phyloP scores from a whole-genome alignment of 2,113 vertebrate species.

The Epinephelus cyanopodus region DNA sequence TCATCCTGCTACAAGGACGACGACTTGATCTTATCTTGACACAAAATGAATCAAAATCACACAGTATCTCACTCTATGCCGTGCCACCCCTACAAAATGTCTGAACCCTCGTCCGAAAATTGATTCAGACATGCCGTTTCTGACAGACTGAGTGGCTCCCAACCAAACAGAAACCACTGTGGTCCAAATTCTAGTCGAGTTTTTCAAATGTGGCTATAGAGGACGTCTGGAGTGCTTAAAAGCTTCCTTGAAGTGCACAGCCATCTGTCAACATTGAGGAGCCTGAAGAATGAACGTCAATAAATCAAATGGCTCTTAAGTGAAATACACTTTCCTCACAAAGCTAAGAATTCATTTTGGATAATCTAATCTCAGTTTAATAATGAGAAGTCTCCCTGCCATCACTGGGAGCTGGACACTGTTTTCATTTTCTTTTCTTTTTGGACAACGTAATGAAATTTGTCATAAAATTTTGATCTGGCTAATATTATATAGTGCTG shows the following conservation, averaged over 20 bases:
- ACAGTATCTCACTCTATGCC: background rate
- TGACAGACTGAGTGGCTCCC: slow-evolving; percentile 17
- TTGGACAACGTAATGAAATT: background rate
- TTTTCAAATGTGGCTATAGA: slow-evolving; percentile 32
- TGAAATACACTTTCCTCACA: slow-evolving; percentile 24
- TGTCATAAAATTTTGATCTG: background rate
- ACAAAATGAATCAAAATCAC: too few relatives aligned
- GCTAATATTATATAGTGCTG: background rate
- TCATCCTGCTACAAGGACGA: background rate
- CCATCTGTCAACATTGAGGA: slow-evolving; percentile 30
- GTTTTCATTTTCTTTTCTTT: background rate
- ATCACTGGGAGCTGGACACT: background rate
- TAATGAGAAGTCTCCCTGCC: background rate
- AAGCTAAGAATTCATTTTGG: slow-evolving; percentile 12
- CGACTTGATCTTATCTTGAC: too few relatives aligned
- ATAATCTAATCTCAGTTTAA: background rate
- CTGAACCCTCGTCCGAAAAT: background rate
- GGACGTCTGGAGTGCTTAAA: slow-evolving; percentile 39
- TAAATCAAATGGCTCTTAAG: slow-evolving; percentile 30
- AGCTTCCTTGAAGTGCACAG: slow-evolving; percentile 21
- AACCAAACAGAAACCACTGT: slow-evolving; percentile 21
- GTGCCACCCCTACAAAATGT: background rate
- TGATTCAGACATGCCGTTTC: background rate
- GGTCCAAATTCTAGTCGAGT: background rate
- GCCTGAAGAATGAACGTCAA: slow-evolving; percentile 33